Percentiles rank a stretch among this genome's conserved stretches.
These are phyloP conservation scores for Hypotaenidia philippensis DNA, from an alignment of 2,797 vertebrate genomes.

Conservation along the genomic window DNA sequence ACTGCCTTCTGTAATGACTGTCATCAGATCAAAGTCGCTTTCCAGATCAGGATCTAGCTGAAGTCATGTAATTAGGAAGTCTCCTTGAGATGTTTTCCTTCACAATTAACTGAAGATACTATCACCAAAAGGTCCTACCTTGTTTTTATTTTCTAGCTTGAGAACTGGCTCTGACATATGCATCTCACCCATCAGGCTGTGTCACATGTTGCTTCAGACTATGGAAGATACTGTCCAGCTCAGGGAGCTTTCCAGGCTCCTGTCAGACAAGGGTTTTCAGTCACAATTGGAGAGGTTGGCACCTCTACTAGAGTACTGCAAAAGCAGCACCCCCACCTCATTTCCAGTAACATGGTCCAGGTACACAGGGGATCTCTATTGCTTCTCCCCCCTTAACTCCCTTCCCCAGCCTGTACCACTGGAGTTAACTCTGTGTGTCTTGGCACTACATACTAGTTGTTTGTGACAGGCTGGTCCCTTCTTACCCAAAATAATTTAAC, in stretches of 20 bases:
- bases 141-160: not conserved
- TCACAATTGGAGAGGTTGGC: slow-evolving; percentile 62
- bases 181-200: not conserved
- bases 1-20: not conserved
- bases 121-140: not conserved
- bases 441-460: not conserved
- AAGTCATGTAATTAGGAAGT: not conserved
- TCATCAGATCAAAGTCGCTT: not conserved
- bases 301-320: slow-evolving; percentile 63
- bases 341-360: slow-evolving; percentile 64
- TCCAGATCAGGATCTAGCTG: not conserved
- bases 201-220: not conserved
- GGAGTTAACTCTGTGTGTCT: not conserved
- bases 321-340: slow-evolving; percentile 34
- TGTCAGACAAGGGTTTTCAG: slow-evolving; percentile 71
- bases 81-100: not conserved
- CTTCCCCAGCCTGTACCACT: not conserved
- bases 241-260: slow-evolving; percentile 61
- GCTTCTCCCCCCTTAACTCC: not conserved
- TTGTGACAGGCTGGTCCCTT: not conserved
- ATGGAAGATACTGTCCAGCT: slow-evolving; percentile 28
- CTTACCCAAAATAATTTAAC: not conserved
- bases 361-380: not conserved
- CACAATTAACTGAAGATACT: not conserved
- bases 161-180: not conserved